Base-by-base conservation (phyloP, 2,888 invertebrate genomes). In the Apamea sordens region DNA sequence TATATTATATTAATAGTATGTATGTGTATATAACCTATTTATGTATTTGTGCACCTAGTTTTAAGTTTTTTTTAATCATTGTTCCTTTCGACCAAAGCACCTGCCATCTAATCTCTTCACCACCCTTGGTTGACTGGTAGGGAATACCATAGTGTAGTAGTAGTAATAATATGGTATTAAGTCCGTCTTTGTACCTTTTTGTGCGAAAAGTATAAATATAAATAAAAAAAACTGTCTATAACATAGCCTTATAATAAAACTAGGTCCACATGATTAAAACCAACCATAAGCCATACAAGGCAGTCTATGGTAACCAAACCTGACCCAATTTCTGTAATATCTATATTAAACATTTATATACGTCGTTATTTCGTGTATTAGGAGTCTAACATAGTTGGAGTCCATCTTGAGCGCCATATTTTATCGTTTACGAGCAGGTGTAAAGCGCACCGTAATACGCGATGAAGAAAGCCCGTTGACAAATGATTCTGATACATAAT, bases 371-470 rank as follows among this genome's bases (percentile, higher is more conserved):
- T 69, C 68, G 72, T 65, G 36, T 70, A 68, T 77, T 59, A 79
- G 56, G 68, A 69, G 73, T 73, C 59, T 77, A 71, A 76, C 79
- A 83, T 53, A 76, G 71, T 64, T 61, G 86, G 59, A 65, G 59
- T 87, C 73, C 70, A 75, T 83, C 83, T 85, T 68, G 41, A 76
- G 56, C 24, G 21, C 72, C 77, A 84, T 88, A 84, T 87, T 82
- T 87, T 87, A 87, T 82, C 84, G 79, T 79, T 88, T 76, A 86
- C 73, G 84, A 88, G 86, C 87, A 88, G 87, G 87, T 87, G 86
- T 87, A 76, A 79, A 80, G 76, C 88, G 68, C 75, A 68, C 65
- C 80, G 75, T 88, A 76, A 77, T 82, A 86, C 59, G 73, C 63
- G 84, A 82, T 73, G 82, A 84, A 86, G 82, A 80, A 88, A 86